phyloP scores from a whole-genome alignment of 2,797 vertebrate species.

The Orestias chungarensis region DNA sequence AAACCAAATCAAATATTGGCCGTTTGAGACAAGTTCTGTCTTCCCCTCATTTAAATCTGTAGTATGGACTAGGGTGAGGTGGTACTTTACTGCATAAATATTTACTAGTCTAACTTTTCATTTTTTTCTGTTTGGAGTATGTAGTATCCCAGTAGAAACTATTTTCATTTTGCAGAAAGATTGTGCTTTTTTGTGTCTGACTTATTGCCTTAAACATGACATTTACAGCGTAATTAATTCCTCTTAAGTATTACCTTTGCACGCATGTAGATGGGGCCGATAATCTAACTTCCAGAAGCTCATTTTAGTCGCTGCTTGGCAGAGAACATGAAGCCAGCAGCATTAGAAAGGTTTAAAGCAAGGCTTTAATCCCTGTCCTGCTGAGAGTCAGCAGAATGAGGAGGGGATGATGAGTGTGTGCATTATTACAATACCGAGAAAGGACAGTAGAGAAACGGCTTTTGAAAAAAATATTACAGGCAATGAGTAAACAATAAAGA shows the following conservation, averaged over 20 bases:
- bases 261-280: constrained; percentile 76
- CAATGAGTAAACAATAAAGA: constrained; percentile 9
- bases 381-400: constrained; percentile 58
- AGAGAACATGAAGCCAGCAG: constrained; percentile 55
- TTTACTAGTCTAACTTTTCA: constrained; percentile 37
- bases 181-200: constrained; percentile 2
- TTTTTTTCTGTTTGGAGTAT: constrained; percentile 31
- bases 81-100: constrained; percentile 51
- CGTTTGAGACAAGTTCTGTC: too few species aligned
- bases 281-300: constrained; percentile 64
- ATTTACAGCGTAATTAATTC: constrained; percentile 18
- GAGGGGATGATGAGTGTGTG: constrained; percentile 25
- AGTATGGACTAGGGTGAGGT: constrained; percentile 33
- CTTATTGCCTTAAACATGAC: constrained; percentile 9
- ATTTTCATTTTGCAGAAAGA: constrained; percentile 12
- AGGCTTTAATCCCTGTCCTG: constrained; percentile 68
- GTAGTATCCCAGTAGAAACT: constrained; percentile 24
- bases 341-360: constrained; percentile 63
- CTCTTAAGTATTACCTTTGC: constrained; percentile 23
- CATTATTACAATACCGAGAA: constrained; percentile 15
- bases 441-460: constrained; percentile 19
- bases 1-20: too few species aligned
- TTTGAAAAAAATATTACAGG: constrained; percentile 12
- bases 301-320: constrained; percentile 57
- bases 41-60: constrained; percentile 39